Evolutionary conservation across 2,888 invertebrate genomes (phyloP), one percentile per base, ranked within the genome.

Genomic region (Netelia melanura): DNA sequence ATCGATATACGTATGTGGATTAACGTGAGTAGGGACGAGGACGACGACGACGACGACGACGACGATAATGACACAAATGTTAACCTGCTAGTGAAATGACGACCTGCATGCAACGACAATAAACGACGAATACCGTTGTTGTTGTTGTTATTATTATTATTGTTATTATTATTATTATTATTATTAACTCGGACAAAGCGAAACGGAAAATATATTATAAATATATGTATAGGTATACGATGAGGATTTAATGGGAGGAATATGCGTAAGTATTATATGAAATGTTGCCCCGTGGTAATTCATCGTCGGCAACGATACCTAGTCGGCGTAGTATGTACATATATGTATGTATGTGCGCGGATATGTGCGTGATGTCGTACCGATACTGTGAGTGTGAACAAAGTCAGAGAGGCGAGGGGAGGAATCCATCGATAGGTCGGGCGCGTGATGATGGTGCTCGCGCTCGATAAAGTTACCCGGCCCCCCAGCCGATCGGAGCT

Each of bases 21-120:
- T 30, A 64, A 43, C 23, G 43, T 52, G 5, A 62, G 54, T 6
- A 9, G 6, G 6, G 38, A 38, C 38, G 6, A 38, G 38, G 38
- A 62, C 48, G 68, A 70, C 25, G 70, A 38, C 8, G 38, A 38
- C 8, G 6, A 38, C 0, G 38, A 62, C 56, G 68, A 70, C 48
- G 54, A 64, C 48, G 38, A 68, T 58, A 78, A 21, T 52, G 70
- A 80, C 38, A 76, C 14, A 52, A 62, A 81, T 56, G 76, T 25
- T 61, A 58, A 30, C 54, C 76, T 68, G 44, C 43, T 48, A 54
- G 44, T n/a, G 25, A 14, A 38, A 54, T 23, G 10, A 43, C 71
- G 48, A 54, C 52, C 54, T 21, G 21, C 84, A 81, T 84, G 84
- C 84, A 58, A 56, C 70, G 64, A 67, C 61, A 71, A 76, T 71